Base-by-base conservation (phyloP, 2,888 invertebrate species). In the Trichacis sp. region DNA sequence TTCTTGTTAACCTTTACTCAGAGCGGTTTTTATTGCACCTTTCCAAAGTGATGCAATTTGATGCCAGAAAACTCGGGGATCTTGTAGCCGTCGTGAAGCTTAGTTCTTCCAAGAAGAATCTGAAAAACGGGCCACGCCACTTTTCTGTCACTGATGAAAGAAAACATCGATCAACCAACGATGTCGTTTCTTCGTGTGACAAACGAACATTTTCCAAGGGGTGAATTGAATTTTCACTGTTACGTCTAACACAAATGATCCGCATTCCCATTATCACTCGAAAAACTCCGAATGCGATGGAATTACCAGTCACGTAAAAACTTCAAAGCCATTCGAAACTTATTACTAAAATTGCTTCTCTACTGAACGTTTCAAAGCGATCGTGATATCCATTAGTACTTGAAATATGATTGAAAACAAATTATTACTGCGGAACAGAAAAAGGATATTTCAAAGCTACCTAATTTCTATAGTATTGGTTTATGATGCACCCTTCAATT, bases 401-500 rank as follows among this genome's bases (percentile, higher is more conserved):
- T n/a, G n/a, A n/a, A n/a, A n/a, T n/a, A n/a, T n/a, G n/a, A n/a
- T n/a, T n/a, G n/a, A n/a, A n/a, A n/a, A n/a, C n/a, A n/a, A n/a
- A n/a, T n/a, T n/a, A n/a, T n/a, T n/a, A n/a, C n/a, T n/a, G n/a
- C n/a, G n/a, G n/a, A n/a, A n/a, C n/a, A n/a, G n/a, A n/a, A n/a
- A n/a, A n/a, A n/a, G n/a, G n/a, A n/a, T n/a, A n/a, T n/a, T n/a
- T n/a, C n/a, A n/a, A n/a, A n/a, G n/a, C n/a, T n/a, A n/a, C n/a
- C n/a, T n/a, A n/a, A n/a, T n/a, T n/a, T n/a, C n/a, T n/a, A 58
- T 57, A 49, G 65, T 56, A 51, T 64, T 64, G 70, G 64, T 66
- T 63, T 60, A 70, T 70, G 70, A 73, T 69, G 75, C 74, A 75
- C 75, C 72, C 74, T 67, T 73, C 72, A 72, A 77, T 77, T 75